Conservation (phyloP, 2,113 vertebrate species). For the Archocentrus centrarchus region DNA sequence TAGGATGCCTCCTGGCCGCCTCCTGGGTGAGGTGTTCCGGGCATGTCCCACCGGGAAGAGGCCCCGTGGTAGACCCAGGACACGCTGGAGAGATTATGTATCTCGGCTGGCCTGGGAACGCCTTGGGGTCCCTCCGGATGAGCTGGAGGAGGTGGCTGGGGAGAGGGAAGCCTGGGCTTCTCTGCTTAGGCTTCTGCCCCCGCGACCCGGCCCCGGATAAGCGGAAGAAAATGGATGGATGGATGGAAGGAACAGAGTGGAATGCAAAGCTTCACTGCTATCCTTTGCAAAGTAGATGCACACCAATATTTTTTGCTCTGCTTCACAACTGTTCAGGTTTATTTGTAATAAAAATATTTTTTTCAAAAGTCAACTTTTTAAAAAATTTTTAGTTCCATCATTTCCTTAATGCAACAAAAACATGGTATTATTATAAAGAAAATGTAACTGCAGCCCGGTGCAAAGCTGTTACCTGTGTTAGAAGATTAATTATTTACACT, state of each 20-base stretch:
- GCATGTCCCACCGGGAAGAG: too few relatives aligned
- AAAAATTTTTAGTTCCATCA: background rate
- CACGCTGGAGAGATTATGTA: too few relatives aligned
- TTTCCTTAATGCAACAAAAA: background rate
- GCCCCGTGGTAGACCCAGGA: too few relatives aligned
- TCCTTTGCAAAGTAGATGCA: background rate
- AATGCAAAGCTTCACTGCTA: slow-evolving; percentile 1
- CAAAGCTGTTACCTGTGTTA: background rate
- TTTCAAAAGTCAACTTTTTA: background rate
- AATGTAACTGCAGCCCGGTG: background rate
- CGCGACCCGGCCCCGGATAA: too few relatives aligned
- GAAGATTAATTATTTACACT: slow-evolving; percentile 5
- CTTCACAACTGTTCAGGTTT: background rate
- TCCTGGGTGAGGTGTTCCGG: too few relatives aligned
- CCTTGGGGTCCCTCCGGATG: too few relatives aligned
- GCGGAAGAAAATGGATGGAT: too few relatives aligned
- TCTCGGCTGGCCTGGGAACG: too few relatives aligned
- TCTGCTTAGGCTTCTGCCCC: too few relatives aligned
- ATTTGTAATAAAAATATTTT: background rate
- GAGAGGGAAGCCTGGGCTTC: too few relatives aligned
- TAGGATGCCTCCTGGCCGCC: too few relatives aligned
- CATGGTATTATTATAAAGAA: background rate
- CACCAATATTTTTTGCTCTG: background rate
- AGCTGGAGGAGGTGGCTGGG: too few relatives aligned
- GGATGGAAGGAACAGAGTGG: background rate